phyloP scores from a whole-genome alignment of 1,140 invertebrate species.

The Drosophila funebris region DNA sequence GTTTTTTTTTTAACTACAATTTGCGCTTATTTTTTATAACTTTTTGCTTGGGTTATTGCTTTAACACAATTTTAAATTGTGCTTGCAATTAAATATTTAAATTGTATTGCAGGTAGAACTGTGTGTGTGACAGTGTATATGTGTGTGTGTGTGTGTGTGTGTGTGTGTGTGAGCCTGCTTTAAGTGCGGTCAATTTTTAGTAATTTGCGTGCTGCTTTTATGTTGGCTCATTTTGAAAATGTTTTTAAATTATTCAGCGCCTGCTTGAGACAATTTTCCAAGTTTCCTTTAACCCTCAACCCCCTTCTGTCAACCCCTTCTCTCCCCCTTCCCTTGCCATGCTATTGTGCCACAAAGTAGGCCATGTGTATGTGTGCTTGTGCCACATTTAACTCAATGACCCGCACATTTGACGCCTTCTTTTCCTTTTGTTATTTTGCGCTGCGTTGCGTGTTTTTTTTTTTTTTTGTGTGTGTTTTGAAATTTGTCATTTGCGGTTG shows the following conservation, averaged over 20 bases:
- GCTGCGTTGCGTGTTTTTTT: no score
- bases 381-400: slow-evolving; percentile 49
- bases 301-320: background rate
- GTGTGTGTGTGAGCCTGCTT: slow-evolving; percentile 35
- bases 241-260: slow-evolving; percentile 65
- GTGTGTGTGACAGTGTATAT: background rate
- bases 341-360: background rate
- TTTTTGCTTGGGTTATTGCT: slow-evolving; percentile 48
- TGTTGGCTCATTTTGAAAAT: slow-evolving; percentile 57
- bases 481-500: slow-evolving; percentile 66
- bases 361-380: slow-evolving; percentile 12
- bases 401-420: slow-evolving; percentile 36
- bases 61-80: slow-evolving; percentile 57
- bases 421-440: no score
- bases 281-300: background rate
- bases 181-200: slow-evolving; percentile 74
- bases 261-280: slow-evolving; percentile 63
- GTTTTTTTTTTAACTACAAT: slow-evolving; percentile 4
- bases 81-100: slow-evolving; percentile 74
- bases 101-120: slow-evolving; percentile 53
- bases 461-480: slow-evolving; percentile 26
- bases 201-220: slow-evolving; percentile 71
- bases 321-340: background rate
- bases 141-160: slow-evolving; percentile 8
- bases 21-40: slow-evolving; percentile 14